Evolutionary conservation across 2,113 vertebrate genomes (phyloP), one percentile per base, ranked within the genome.

Genomic region (Microtus richardsoni): DNA sequence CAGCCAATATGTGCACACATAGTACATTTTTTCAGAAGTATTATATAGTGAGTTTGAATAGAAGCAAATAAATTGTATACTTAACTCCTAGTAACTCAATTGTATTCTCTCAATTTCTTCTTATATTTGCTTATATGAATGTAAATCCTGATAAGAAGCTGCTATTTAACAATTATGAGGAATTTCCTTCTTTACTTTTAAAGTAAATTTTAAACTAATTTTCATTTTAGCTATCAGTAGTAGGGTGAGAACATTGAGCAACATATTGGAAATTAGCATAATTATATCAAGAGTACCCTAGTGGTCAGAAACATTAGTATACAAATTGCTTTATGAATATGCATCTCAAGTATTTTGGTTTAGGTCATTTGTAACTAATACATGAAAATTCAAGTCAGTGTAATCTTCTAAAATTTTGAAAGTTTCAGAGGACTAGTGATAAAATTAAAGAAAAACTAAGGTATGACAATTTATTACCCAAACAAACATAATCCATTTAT

Each of bases 261-360:
- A 94, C 94, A 97, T 97, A 98, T 93, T 98, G 95, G 47, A 97
- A 97, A 98, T 98, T 98, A 98, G 71, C 95, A 97, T 98, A 97
- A 98, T 98, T 93, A 96, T 97, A 96, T 98, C 94, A 97, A 97
- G 71, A 95, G 87, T 95, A 97, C 97, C 91, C 96, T 89, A 94
- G 80, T 84, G 94, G 92, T 96, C 96, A 97, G 80, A 97, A 96
- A 22, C 87, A 95, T 98, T 96, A 96, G 88, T 94, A 92, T 89
- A 97, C 93, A 97, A 91, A 98, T 97, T 97, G 52, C 13, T 93
- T 98, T 98, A 97, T 96, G 90, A 93, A 97, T 96, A 98, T 86
- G 94, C 77, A 98, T 98, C 97, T 97, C 12, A 49, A 96, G n/a
- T 39, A 88, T n/a, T 97, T 93, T 97, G 39, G 97, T 79, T 85